phyloP scores from a whole-genome alignment of 2,888 invertebrate genomes.

The Marasmarcha lunaedactyla region DNA sequence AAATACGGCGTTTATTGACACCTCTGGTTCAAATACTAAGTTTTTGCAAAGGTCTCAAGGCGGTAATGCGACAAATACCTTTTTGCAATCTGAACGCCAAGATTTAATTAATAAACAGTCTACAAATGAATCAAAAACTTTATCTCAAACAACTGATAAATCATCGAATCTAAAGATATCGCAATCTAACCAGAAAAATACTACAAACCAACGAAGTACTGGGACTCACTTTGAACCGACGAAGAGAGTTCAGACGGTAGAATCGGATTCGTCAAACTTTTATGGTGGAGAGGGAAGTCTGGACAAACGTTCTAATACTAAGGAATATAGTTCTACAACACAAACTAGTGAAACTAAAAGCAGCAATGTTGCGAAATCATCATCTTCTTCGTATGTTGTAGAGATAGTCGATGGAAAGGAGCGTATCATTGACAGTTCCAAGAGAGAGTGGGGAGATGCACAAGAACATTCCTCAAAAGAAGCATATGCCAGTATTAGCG shows the following conservation, averaged over 20 bases:
- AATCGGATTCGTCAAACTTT: slow-evolving; percentile 45
- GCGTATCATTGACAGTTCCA: slow-evolving; percentile 69
- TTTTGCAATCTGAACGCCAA: slow-evolving; percentile 55
- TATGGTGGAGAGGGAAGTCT: slow-evolving; percentile 47
- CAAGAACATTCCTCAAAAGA: slow-evolving; percentile 59
- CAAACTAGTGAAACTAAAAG: slow-evolving; percentile 64
- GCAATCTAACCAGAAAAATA: slow-evolving; percentile 26
- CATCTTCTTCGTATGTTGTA: slow-evolving; percentile 74
- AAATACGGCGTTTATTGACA: slow-evolving; percentile 57
- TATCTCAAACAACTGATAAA: slow-evolving; percentile 20
- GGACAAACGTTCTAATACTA: slow-evolving; percentile 39
- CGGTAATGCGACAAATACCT: slow-evolving; percentile 46
- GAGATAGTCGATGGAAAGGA: slow-evolving; percentile 76
- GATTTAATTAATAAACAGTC: slow-evolving; percentile 36
- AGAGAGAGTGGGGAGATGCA: slow-evolving; percentile 69
- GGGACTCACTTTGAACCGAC: slow-evolving; percentile 25
- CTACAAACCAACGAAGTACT: slow-evolving; percentile 2
- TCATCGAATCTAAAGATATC: slow-evolving; percentile 14
- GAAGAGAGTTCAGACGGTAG: slow-evolving; percentile 32
- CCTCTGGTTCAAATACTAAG: slow-evolving; percentile 27
- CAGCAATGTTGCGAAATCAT: slow-evolving; percentile 69
- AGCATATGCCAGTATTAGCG: slow-evolving; percentile 61
- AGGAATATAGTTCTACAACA: slow-evolving; percentile 46
- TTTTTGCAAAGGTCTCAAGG: slow-evolving; percentile 40
- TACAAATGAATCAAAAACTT: slow-evolving; percentile 21